phyloP scores from a whole-genome alignment of 2,888 invertebrate species.

The Phaedon cochleariae region DNA sequence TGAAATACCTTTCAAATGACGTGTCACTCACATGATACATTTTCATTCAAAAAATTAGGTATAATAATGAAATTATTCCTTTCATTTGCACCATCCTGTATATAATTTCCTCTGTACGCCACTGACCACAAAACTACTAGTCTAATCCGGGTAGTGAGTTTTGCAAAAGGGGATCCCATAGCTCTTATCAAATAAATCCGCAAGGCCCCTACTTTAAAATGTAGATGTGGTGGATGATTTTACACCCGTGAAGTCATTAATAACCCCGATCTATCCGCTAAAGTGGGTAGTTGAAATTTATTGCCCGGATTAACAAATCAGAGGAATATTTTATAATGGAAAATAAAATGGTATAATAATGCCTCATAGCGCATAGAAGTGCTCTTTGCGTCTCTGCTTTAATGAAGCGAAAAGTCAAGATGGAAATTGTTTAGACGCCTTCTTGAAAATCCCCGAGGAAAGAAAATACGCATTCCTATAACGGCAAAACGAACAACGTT shows the following conservation, averaged over 20 bases:
- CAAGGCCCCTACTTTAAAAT: slow-evolving; percentile 21
- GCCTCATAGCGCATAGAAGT: slow-evolving; percentile 22
- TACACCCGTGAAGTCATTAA: slow-evolving; percentile 35
- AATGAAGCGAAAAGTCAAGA: slow-evolving; percentile 29
- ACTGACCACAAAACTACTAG: neutral
- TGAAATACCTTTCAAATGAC: too few species aligned
- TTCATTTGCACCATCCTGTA: too few species aligned
- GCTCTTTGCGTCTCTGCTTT: slow-evolving; percentile 30
- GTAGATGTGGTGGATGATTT: slow-evolving; percentile 27
- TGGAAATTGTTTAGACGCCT: neutral
- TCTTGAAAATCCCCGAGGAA: too few species aligned
- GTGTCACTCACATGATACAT: too few species aligned
- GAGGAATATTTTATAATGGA: slow-evolving; percentile 37
- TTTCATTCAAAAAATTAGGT: too few species aligned
- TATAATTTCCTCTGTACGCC: neutral
- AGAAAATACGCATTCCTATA: too few species aligned
- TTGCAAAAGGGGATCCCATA: neutral
- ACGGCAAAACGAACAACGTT: too few species aligned
- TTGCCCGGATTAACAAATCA: slow-evolving; percentile 31
- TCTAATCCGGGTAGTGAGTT: neutral
- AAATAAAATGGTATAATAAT: slow-evolving; percentile 33
- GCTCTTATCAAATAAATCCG: slow-evolving; percentile 12
- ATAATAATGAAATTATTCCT: too few species aligned
- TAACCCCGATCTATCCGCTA: slow-evolving; percentile 35
- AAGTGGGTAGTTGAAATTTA: slow-evolving; percentile 37